Evolutionary conservation across 2,113 vertebrate species (phyloP).

Genomic region (Nipponia nippon): DNA sequence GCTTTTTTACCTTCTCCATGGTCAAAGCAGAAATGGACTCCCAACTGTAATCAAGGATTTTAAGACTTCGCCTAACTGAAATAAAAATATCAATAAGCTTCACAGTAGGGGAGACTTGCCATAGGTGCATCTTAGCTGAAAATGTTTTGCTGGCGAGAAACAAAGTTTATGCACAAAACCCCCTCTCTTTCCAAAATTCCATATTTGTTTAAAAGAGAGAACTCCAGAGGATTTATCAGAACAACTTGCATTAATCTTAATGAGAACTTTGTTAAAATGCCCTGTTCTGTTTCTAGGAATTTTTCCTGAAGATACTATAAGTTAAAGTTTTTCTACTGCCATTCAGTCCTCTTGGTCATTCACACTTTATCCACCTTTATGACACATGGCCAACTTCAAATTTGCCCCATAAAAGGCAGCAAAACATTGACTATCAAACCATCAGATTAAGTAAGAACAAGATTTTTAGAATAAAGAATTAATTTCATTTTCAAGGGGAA

Average conservation of each 20-base stretch:
- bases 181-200: background rate
- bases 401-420: background rate
- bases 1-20: background rate
- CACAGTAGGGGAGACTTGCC: background rate
- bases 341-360: background rate
- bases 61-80: background rate
- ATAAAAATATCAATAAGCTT: background rate
- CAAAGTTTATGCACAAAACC: background rate
- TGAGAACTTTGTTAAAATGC: background rate
- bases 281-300: background rate
- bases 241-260: background rate
- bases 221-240: background rate
- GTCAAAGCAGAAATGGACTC: background rate
- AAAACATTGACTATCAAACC: background rate
- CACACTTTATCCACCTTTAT: background rate
- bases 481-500: background rate
- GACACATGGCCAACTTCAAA: background rate
- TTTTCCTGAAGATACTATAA: background rate
- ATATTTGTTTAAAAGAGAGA: background rate
- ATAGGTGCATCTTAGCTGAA: background rate
- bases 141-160: background rate
- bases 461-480: background rate
- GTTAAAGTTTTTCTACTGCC: background rate
- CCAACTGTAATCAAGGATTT: background rate
- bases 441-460: background rate